Base-by-base conservation (phyloP, 1,140 invertebrate genomes). In the Drosophila sucinea region DNA sequence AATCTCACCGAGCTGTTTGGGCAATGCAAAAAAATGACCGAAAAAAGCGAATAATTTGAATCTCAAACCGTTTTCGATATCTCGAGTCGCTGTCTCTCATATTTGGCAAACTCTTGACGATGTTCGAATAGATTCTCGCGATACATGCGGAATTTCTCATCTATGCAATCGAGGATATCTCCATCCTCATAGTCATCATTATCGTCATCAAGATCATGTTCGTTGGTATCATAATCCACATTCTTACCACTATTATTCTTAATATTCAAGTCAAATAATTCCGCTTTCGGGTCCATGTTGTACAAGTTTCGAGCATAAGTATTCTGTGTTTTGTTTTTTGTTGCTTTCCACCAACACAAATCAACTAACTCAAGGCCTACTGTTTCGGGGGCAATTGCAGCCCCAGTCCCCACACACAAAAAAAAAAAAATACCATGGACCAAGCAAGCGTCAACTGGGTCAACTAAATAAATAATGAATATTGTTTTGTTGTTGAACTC, bases 381-480 rank as follows among this genome's bases (percentile, higher is more conserved):
- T 47, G 1, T 10, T 7, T 25, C 6, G 35, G 8, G 3, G 11
- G 8, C 3, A 8, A 3, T 11, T 7, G 1, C 33, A 6, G 17
- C 41, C 17, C 41, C 5, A 44, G 23, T 23, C 17, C 33, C 35
- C 2, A 38, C 0, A 33, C 33, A 17, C 33, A 33, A 33, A 33
- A 7, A 38, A 8, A 27, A 27, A 10, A 10, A 23, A 27, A 38
- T 11, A 10, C 44, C 8, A 79, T 79, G 79, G 69, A 67, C 71
- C 71, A 68, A 27, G 44, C 44, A 17, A 67, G 44, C 73, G 54
- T 72, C 64, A 86, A 86, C 75, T 87, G 67, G 82, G 83, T 87
- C 82, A 82, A 67, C 41, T 71, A 79, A 86, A 82, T 86, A 87
- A 86, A 86, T 86, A 86, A 82, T 79, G 85, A 76, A 86, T 76